Conservation (phyloP, 1,140 invertebrate species). For the Zaprionus capensis region DNA sequence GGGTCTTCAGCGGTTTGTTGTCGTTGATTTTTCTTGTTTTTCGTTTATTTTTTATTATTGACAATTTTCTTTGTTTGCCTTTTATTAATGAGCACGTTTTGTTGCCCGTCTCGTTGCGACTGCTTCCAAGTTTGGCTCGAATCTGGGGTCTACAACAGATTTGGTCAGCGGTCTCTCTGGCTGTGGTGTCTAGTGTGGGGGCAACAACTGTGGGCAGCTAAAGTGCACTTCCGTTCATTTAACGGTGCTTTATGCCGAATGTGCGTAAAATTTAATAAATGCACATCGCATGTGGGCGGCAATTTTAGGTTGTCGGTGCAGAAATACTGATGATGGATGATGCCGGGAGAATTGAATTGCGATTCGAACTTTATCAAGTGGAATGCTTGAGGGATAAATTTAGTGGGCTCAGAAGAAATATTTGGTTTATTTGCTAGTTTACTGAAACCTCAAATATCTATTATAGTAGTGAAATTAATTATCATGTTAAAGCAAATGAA, state of each 20-base stretch:
- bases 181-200: conserved; percentile 21
- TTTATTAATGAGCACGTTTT: conserved; percentile 74
- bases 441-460: background rate
- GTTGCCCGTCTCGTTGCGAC: conserved; percentile 37
- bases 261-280: conserved; percentile 59
- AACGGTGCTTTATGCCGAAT: conserved; percentile 57
- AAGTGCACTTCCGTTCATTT: conserved; percentile 74
- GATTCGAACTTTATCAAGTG: conserved; percentile 5
- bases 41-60: conserved; percentile 58
- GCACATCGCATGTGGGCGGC: conserved; percentile 36
- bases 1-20: conserved; percentile 53
- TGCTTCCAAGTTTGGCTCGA: conserved; percentile 40
- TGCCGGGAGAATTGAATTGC: conserved; percentile 2
- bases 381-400: background rate
- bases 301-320: conserved; percentile 1
- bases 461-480: background rate
- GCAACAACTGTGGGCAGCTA: conserved; percentile 59
- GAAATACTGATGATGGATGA: conserved; percentile 22
- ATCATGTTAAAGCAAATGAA: background rate
- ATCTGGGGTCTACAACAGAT: conserved; percentile 18
- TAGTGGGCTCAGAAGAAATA: background rate
- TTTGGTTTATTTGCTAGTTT: background rate
- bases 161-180: conserved; percentile 42
- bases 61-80: conserved; percentile 68
- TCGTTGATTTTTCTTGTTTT: conserved; percentile 41